Base-by-base conservation (phyloP, 2,888 invertebrate genomes). In the Chouioia cunea region DNA sequence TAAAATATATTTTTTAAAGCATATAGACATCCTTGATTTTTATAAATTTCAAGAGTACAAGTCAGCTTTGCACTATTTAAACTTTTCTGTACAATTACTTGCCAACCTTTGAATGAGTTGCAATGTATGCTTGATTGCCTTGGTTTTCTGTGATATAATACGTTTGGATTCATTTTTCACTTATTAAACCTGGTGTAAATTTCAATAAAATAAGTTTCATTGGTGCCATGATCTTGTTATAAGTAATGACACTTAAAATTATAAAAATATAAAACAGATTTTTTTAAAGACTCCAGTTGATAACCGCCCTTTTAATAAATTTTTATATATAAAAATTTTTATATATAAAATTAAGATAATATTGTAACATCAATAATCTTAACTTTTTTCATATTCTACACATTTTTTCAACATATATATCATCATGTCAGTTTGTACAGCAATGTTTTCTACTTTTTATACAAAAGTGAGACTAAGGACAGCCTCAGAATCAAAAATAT, bases 61-160 rank as follows among this genome's bases (percentile, higher is more conserved):
- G 60, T 46, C n/a, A 16, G 53, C 59, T 53, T 52, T 58, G 22
- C 43, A 44, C 4, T 60, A 53, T 65, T 54, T 56, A 22, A 66
- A 71, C 27, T 52, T 52, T 46, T 60, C 60, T 65, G 22, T 71
- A 65, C 65, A 65, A 62, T 27, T 58, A 10, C n/a, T 59, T 64
- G 36, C 58, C 48, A 48, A 71, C n/a, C 50, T 54, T 52, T 73
- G 74, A 76, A 78, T 76, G 73, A 80, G 77, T 74, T 77, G 72
- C 68, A 76, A 77, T 73, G 64, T 58, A 69, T 73, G 57, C 71
- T 68, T 73, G 63, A 73, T 68, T 66, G 47, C 57, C 47, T 47
- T 63, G 10, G 12, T 36, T 36, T 53, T 46, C 44, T 60, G 65
- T 65, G 70, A 73, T 75, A 73, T 46, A 66, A 74, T 63, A 64